Conservation (phyloP, 2,113 vertebrate species). For the Aepyceros melampus region DNA sequence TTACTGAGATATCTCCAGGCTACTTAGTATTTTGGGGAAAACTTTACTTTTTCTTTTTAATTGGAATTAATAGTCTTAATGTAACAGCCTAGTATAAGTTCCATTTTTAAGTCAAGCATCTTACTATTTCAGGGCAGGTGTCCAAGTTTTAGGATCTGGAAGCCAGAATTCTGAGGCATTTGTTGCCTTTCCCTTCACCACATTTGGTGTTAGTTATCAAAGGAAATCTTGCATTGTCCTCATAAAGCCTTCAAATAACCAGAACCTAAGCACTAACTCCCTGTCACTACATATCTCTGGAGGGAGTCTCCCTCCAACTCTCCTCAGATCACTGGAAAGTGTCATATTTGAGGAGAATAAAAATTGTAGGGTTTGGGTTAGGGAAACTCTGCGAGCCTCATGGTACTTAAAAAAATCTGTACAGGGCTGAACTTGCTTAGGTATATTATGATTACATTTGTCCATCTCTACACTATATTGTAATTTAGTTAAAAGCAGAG, state of each 20-base stretch:
- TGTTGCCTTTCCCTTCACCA: background rate
- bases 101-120: slow-evolving; percentile 1
- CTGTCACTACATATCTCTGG: background rate
- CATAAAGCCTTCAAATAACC: background rate
- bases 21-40: slow-evolving; percentile 31
- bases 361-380: background rate
- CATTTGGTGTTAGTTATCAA: background rate
- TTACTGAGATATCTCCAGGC: slow-evolving; percentile 29
- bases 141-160: background rate
- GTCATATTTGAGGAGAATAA: background rate
- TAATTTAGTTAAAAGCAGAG: background rate
- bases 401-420: background rate
- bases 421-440: background rate
- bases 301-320: background rate
- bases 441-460: background rate
- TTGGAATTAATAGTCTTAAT: slow-evolving; percentile 48
- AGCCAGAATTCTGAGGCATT: background rate
- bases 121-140: slow-evolving; percentile 16
- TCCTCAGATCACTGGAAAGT: background rate
- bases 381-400: background rate
- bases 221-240: background rate
- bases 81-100: background rate
- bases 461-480: background rate
- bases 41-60: slow-evolving; percentile 45
- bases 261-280: background rate